Conservation (phyloP, 2,888 invertebrate species). For the Tupiocoris notatus region DNA sequence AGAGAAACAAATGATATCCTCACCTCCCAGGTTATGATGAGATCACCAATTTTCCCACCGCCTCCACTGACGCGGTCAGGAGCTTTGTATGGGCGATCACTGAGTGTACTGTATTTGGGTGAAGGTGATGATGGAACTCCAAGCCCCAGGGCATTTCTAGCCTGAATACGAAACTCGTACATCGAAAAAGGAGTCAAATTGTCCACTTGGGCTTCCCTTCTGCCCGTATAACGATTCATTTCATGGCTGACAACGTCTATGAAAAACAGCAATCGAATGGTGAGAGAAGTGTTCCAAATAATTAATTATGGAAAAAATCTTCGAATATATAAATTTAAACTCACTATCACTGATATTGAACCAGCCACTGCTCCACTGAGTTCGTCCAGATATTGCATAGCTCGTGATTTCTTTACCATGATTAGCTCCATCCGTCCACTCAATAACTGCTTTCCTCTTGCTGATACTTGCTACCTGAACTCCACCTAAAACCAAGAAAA, state of each 20-base stretch:
- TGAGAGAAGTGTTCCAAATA: no score
- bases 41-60: conserved; percentile 92
- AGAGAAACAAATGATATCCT: conserved; percentile 42
- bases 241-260: conserved; percentile 65
- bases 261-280: no score
- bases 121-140: conserved; percentile 81
- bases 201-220: conserved; percentile 71
- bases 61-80: conserved; percentile 85
- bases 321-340: conserved; percentile 44
- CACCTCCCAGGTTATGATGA: conserved; percentile 82
- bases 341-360: conserved; percentile 63
- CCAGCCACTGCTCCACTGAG: conserved; percentile 85
- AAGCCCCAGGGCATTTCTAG: conserved; percentile 80
- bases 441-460: conserved; percentile 72
- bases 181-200: conserved; percentile 83
- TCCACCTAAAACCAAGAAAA: conserved; percentile 60
- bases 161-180: conserved; percentile 85
- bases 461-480: conserved; percentile 75
- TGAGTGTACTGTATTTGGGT: conserved; percentile 79
- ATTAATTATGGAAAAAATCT: no score
- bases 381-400: conserved; percentile 79
- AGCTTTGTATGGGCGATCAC: conserved; percentile 73
- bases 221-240: conserved; percentile 72
- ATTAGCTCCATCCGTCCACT: conserved; percentile 86
- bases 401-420: conserved; percentile 77